These are phyloP conservation scores for Microplitis manilae DNA, from an alignment of 2,888 invertebrate species.

Conservation along the genomic window DNA sequence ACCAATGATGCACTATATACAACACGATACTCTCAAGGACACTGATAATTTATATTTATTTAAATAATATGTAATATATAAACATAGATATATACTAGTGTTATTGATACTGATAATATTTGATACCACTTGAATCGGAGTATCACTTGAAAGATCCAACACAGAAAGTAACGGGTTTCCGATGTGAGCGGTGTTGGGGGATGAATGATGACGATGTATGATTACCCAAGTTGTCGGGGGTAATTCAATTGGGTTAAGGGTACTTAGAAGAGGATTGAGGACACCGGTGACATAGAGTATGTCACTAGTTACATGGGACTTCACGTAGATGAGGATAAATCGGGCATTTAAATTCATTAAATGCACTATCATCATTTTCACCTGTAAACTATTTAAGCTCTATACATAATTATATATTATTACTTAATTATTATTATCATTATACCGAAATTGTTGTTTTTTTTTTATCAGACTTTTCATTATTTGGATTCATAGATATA, in stretches of 20 bases:
- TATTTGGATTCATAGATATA: slow-evolving; percentile 8
- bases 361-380: slow-evolving; percentile 9
- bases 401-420: slow-evolving; percentile 7
- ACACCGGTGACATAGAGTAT: slow-evolving; percentile 63
- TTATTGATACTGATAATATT: slow-evolving; percentile 26
- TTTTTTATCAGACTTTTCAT: slow-evolving; percentile 25
- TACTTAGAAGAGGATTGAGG: slow-evolving; percentile 67
- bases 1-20: slow-evolving; percentile 48
- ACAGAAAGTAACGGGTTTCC: not conserved
- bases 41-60: slow-evolving; percentile 13
- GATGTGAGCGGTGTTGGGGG: not conserved
- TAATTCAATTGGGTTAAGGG: slow-evolving; percentile 70
- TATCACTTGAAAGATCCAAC: not conserved
- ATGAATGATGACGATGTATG: slow-evolving; percentile 43
- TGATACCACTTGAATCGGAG: not conserved
- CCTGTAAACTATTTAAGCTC: slow-evolving; percentile 5
- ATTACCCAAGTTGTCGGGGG: slow-evolving; percentile 46
- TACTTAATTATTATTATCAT: slow-evolving; percentile 2
- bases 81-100: not conserved
- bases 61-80: slow-evolving; percentile 22
- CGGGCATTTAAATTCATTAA: not conserved
- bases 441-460: not conserved
- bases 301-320: slow-evolving; percentile 37
- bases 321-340: slow-evolving; percentile 8
- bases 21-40: slow-evolving; percentile 32